Conservation (phyloP, 2,797 vertebrate species). For the Aeoliscus strigatus region DNA sequence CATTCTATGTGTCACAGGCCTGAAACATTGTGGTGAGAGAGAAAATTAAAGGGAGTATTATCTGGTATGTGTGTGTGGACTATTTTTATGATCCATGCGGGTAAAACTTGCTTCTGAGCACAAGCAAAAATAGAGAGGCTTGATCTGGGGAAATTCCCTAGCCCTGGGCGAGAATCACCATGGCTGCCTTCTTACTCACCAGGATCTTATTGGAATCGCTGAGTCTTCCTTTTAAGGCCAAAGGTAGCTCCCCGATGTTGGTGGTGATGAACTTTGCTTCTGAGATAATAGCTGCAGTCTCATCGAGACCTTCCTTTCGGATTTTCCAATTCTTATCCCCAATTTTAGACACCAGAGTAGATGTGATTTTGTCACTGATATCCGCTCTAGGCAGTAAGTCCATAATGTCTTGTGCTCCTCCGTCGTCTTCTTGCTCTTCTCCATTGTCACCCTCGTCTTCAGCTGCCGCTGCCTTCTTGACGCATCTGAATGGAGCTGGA, state of each 20-base stretch:
- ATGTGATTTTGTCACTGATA: constrained; percentile 94
- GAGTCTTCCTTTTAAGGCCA: constrained; percentile 88
- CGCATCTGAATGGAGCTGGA: constrained; percentile 78
- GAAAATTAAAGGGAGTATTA: too few relatives aligned
- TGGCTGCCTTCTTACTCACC: constrained; percentile 78
- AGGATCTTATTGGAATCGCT: constrained; percentile 96
- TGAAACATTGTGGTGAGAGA: too few relatives aligned
- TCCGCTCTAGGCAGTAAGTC: constrained; percentile 91
- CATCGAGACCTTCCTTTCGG: constrained; percentile 95
- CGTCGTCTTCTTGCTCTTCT: constrained; percentile 74
- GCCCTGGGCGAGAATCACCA: too few relatives aligned
- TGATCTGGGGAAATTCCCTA: too few relatives aligned
- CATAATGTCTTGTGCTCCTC: constrained; percentile 80
- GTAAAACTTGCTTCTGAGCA: too few relatives aligned
- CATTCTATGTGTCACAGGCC: too few relatives aligned
- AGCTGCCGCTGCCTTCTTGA: constrained; percentile 62
- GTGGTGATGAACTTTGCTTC: constrained; percentile 94
- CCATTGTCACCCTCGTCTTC: constrained; percentile 66
- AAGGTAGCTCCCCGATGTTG: constrained; percentile 88
- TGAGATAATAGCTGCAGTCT: constrained; percentile 85
- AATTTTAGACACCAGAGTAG: constrained; percentile 89
- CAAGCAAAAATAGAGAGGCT: too few relatives aligned
- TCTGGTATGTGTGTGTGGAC: too few relatives aligned
- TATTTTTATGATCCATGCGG: too few relatives aligned
- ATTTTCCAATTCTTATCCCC: constrained; percentile 98